A percentile compares a stretch with the other conserved stretches of the same genome.
phyloP scores from a whole-genome alignment of 2,888 invertebrate species.

The Suillia variegata region DNA sequence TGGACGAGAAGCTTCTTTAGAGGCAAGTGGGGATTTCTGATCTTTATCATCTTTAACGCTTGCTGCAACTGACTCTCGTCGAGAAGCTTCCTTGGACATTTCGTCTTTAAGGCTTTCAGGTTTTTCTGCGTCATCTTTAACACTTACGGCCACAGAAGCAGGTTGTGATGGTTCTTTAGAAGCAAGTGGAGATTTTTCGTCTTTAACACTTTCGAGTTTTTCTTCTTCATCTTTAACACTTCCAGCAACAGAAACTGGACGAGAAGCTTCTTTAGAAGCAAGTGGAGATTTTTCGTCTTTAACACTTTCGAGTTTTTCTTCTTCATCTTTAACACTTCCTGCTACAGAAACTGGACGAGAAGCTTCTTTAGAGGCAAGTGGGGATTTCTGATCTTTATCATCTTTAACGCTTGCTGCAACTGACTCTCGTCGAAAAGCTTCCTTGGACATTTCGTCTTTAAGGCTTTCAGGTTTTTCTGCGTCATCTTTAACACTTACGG shows the following conservation, averaged over 20 bases:
- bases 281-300: conserved; percentile 13
- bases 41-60: conserved; percentile 27
- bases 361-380: conserved; percentile 20
- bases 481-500: conserved; percentile 11
- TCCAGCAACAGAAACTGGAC: conserved; percentile 14
- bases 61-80: conserved; percentile 19
- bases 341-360: conserved; percentile 25
- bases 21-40: conserved; percentile 20
- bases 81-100: conserved; percentile 17
- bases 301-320: too few relatives aligned
- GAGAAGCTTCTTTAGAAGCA: conserved; percentile 7
- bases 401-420: conserved; percentile 21
- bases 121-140: conserved; percentile 5
- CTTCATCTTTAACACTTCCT: conserved; percentile 24
- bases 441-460: conserved; percentile 20
- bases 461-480: conserved; percentile 1
- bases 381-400: conserved; percentile 28
- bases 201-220: conserved; percentile 13
- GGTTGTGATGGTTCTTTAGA: conserved; percentile 22
- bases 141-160: conserved; percentile 23
- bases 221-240: conserved; percentile 17
- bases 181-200: background rate
- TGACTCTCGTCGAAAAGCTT: conserved; percentile 16
- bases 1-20: conserved; percentile 12
- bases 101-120: conserved; percentile 13